Evolutionary conservation across 2,113 vertebrate genomes (phyloP), one percentile per base, ranked within the genome.

Genomic region (Myrmophylax atrothorax): DNA sequence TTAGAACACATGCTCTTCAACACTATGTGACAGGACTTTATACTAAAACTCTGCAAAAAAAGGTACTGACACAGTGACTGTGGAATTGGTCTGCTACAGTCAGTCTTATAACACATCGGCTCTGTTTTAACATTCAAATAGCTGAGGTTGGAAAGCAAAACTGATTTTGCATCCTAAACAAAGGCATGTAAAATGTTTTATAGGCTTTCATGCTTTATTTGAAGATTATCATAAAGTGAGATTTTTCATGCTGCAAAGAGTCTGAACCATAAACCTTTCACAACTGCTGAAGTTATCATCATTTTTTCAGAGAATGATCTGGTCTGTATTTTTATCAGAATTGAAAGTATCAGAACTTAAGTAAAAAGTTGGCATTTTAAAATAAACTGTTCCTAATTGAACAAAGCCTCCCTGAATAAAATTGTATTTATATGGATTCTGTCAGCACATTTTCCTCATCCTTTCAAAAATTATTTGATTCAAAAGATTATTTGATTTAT

Each of bases 191-290:
- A 96, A 91, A 75, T 59, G 62, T 94, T 96, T 96, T 94, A 96
- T 69, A 75, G 67, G 76, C 64, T 96, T 97, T 98, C 76, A 93
- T 22, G 42, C 26, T 94, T 96, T 93, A 96, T 96, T 96, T 97
- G 91, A 97, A 94, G 79, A 97, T 96, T 93, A 97, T 90, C 77
- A 89, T 96, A 94, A 97, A 97, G 69, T 70, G 58, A 92, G 86
- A 91, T 84, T 93, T 96, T 95, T 95, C 63, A 74, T 70, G 90
- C 67, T 89, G 77, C 78, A 84, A 95, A 95, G 55, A 44, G 24
- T 56, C 50, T 87, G 90, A 96, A 94, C 44, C 44, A 9, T 93
- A 96, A 97, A 94, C 70, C 47, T 83, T 91, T 93, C 93, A 95
- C 94, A 86, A 81, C 17, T 77, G 52, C 42, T 94, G 66, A 76